A percentile compares a stretch with the other conserved stretches of the same genome.
Evolutionary conservation across 2,113 vertebrate genomes (phyloP).

Genomic region (Eira barbara): DNA sequence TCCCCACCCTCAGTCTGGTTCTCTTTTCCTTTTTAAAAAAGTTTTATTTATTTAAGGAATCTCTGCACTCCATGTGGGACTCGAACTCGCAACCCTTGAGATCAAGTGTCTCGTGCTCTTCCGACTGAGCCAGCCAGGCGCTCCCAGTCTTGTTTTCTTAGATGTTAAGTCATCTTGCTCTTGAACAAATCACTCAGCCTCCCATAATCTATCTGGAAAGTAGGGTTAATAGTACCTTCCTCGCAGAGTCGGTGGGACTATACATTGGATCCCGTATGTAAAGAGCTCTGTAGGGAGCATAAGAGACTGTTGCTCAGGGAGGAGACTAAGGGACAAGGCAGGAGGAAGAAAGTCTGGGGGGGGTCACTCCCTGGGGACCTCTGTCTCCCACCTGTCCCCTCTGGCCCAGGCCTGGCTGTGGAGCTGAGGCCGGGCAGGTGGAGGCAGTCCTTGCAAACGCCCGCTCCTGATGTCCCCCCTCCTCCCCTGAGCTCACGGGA

Average conservation of each 20-base stretch:
- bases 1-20: not conserved
- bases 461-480: not conserved
- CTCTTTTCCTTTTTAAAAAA: not conserved
- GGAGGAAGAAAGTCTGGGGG: not conserved
- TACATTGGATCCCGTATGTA: not conserved
- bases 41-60: not conserved
- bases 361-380: not conserved
- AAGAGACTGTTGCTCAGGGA: not conserved
- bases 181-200: not conserved
- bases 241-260: not conserved
- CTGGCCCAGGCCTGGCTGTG: not conserved
- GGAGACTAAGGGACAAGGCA: not conserved
- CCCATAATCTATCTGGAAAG: not conserved
- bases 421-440: not conserved
- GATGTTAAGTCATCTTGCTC: not conserved
- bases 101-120: not conserved
- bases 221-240: not conserved
- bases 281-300: not conserved
- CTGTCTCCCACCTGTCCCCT: rapidly evolving
- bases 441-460: not conserved
- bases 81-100: not conserved
- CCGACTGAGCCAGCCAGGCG: not conserved
- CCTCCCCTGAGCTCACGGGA: not conserved
- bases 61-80: not conserved
- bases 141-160: not conserved